Conservation (phyloP, 1,140 invertebrate genomes). For the Philopotamus ludificatus region DNA sequence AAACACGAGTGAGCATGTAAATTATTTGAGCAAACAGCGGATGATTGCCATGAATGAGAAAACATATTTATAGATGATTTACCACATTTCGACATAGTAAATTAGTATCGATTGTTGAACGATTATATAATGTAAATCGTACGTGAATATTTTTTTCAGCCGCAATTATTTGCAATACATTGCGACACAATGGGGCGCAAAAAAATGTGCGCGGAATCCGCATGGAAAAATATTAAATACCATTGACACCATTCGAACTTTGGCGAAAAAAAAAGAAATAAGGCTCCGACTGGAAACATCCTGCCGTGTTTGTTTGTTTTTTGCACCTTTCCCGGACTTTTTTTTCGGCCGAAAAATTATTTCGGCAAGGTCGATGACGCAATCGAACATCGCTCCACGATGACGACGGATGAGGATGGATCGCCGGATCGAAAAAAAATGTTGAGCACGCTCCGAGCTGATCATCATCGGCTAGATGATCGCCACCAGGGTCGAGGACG, state of each 20-base stretch:
- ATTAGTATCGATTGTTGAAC: neutral
- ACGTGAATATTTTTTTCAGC: neutral
- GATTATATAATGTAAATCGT: neutral
- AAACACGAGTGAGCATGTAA: neutral
- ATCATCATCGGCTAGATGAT: neutral
- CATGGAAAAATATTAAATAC: conserved; percentile 17
- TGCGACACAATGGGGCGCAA: neutral
- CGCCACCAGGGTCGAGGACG: conserved; percentile 30
- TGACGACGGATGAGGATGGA: neutral
- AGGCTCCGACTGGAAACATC: neutral
- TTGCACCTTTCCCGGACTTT: conserved; percentile 9
- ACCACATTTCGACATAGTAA: neutral
- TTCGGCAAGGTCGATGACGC: conserved; percentile 39
- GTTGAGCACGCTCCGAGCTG: neutral
- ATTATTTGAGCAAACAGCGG: neutral
- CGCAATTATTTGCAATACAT: neutral
- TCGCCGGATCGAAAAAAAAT: conserved; percentile 3
- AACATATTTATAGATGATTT: neutral
- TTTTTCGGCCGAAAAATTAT: neutral
- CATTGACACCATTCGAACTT: conserved; percentile 35
- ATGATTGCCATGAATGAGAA: neutral
- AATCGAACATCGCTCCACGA: conserved; percentile 22
- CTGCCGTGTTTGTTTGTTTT: conserved; percentile 13
- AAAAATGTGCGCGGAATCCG: neutral
- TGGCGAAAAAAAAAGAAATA: neutral